phyloP scores from a whole-genome alignment of 2,888 invertebrate species.

The Thymelicus lineola region DNA sequence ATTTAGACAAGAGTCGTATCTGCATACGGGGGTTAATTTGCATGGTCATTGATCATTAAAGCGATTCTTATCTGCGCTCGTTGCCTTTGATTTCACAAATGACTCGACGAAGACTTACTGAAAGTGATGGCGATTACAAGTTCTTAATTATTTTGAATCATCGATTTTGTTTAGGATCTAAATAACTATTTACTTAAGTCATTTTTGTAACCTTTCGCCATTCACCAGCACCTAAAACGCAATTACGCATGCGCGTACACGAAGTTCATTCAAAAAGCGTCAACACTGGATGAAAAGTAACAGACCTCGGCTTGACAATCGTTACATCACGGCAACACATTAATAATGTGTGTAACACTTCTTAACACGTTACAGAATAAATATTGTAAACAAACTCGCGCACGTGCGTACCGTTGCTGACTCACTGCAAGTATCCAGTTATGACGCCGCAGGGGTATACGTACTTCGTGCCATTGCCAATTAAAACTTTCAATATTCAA shows the following conservation, averaged over 20 bases:
- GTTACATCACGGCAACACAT: constrained; percentile 46
- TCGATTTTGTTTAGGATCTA: no score
- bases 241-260: not conserved
- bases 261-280: constrained; percentile 15
- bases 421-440: constrained; percentile 51
- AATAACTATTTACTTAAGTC: no score
- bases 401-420: constrained; percentile 64
- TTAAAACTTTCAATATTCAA: constrained; percentile 30
- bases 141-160: no score
- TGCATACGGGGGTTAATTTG: no score
- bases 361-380: constrained; percentile 64
- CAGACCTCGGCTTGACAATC: constrained; percentile 43
- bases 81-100: no score
- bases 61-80: no score
- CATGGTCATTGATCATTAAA: no score
- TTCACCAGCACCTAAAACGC: no score
- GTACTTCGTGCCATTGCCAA: constrained; percentile 50
- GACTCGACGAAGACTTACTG: no score
- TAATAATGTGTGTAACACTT: constrained; percentile 46
- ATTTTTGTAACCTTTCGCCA: no score
- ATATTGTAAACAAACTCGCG: constrained; percentile 74
- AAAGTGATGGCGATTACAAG: no score
- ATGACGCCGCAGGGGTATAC: constrained; percentile 54
- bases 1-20: no score
- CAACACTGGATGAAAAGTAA: constrained; percentile 34